Conservation (phyloP, 2,797 vertebrate species). For the Chelidonichthys spinosus region DNA sequence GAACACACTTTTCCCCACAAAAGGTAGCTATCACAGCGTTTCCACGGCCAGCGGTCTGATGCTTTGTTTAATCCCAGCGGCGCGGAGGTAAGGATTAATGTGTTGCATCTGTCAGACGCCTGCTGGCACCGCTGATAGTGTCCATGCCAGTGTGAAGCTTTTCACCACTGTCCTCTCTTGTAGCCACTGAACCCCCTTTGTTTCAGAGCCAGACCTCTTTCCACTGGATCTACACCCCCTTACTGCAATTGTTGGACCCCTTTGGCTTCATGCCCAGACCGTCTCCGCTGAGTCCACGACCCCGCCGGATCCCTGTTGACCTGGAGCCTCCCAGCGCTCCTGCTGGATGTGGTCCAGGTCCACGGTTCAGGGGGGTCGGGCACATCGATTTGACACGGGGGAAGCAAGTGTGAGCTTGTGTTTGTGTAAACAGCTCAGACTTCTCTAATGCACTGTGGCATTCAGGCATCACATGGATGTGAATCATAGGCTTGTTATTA, state of each 20-base stretch:
- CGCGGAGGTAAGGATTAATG: constrained; percentile 77
- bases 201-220: constrained; percentile 70
- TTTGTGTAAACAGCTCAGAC: constrained; percentile 61
- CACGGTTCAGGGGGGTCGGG: constrained; percentile 56
- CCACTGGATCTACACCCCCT: constrained; percentile 69
- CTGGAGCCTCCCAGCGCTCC: constrained; percentile 48
- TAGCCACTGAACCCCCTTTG: constrained; percentile 65
- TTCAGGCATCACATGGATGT: constrained; percentile 48
- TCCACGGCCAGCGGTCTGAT: constrained; percentile 64
- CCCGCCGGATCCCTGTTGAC: constrained; percentile 64
- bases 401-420: constrained; percentile 56
- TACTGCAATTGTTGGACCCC: constrained; percentile 62
- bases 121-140: constrained; percentile 73
- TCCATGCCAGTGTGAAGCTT: constrained; percentile 67
- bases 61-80: constrained; percentile 69
- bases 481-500: constrained; percentile 56
- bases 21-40: constrained; percentile 65
- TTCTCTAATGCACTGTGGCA: constrained; percentile 61
- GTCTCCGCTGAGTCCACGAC: constrained; percentile 37
- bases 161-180: constrained; percentile 64
- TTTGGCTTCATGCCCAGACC: constrained; percentile 58
- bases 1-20: constrained; percentile 37
- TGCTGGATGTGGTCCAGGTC: constrained; percentile 59
- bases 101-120: constrained; percentile 76
- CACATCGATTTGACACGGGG: constrained; percentile 71